Conservation (phyloP, 2,113 vertebrate species). For the Craseonycteris thonglongyai region DNA sequence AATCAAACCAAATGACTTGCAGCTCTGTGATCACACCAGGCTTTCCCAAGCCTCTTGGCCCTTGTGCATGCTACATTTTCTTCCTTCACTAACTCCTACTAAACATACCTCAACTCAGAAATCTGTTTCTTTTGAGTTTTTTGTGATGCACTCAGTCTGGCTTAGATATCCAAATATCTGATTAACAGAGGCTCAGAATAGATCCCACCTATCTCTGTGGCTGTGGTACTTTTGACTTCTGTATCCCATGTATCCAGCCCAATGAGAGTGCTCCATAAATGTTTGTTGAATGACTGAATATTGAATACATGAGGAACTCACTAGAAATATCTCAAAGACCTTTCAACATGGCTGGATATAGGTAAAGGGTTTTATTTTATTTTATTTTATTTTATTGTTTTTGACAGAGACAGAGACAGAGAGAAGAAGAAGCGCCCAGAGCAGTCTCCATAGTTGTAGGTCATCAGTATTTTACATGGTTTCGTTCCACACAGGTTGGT, state of each 20-base stretch:
- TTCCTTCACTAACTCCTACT: neutral
- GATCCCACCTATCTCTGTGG: neutral
- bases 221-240: neutral
- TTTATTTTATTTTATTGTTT: too few relatives aligned
- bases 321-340: neutral
- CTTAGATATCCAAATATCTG: neutral
- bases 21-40: neutral
- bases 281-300: too few relatives aligned
- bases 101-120: neutral
- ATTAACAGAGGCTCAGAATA: neutral
- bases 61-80: neutral
- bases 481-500: too few relatives aligned
- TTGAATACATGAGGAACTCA: neutral
- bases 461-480: too few relatives aligned
- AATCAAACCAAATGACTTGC: neutral
- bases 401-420: too few relatives aligned
- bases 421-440: too few relatives aligned
- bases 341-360: neutral
- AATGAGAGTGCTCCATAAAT: neutral
- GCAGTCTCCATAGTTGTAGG: too few relatives aligned
- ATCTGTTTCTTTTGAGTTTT: neutral
- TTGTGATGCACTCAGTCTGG: neutral
- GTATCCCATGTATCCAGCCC: neutral
- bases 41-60: neutral
- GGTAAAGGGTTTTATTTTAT: too few relatives aligned